Base-by-base conservation (phyloP, 2,797 vertebrate genomes). In the Lindbergichthys nudifrons region DNA sequence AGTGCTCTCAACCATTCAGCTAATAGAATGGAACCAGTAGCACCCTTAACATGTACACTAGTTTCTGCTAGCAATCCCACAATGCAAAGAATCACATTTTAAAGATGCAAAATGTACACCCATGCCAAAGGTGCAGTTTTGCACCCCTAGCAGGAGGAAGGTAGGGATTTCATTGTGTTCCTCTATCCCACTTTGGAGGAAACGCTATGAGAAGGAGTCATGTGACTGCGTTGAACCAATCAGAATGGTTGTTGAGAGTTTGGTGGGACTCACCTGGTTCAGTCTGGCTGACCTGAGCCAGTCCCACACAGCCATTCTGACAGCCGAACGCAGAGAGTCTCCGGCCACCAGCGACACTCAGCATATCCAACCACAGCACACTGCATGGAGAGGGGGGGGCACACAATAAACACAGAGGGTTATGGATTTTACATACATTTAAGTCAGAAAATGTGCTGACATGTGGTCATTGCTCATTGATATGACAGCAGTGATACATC, bases 291-390 rank as follows among this genome's bases (percentile, higher is more conserved):
- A 98, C 97, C 1, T 96, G 89, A 57, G 97, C 94, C 0, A 97
- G 91, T 0, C 95, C 96, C 57, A 97, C 93, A 0, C 94, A 96
- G 26, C 97, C 96, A 1, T 91, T 97, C 90, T 98, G 97, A 91
- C 97, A 98, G 63, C 97, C 97, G 1, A 96, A 95, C 0, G 93
- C 96, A 0, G 96, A 96, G 79, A 98, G 91, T 4, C 94, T 89
- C 16, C 75, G 90, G 0, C 94, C 92, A 2, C 84, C 87, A 0
- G 93, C 84, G 8, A 95, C 87, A 73, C 93, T 95, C 76, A 91
- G 53, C 42, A 96, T 93, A 1, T 97, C 94, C 54, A 97, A 71
- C 97, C 97, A 97, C 3, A 97, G 87, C 59, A 96, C 96, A 1
- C 96, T 98, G 90, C 21, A 74, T 0, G 32, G 75, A 85, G 41